phyloP scores from a whole-genome alignment of 2,797 vertebrate genomes.

The Coregonus ussuriensis region DNA sequence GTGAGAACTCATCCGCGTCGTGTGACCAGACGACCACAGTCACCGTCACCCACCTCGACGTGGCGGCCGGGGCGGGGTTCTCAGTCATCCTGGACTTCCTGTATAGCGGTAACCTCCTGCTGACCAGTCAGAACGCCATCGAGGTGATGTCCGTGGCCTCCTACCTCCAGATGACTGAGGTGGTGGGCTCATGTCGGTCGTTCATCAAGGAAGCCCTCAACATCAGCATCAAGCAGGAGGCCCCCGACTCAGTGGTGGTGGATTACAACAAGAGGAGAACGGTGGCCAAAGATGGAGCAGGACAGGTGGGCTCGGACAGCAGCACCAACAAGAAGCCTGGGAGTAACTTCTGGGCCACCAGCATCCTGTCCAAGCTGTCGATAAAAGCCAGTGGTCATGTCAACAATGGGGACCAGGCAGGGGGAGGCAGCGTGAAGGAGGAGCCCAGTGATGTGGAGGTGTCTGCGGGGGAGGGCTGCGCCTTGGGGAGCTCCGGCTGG shows the following conservation, averaged over 20 bases:
- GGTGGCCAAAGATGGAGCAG: constrained; percentile 84
- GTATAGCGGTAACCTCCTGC: constrained; percentile 96
- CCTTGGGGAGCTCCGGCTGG: constrained; percentile 84
- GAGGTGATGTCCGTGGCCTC: constrained; percentile 99
- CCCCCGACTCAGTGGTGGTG: constrained; percentile 93
- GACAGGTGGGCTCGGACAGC: constrained; percentile 72
- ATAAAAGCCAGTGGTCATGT: constrained; percentile 80
- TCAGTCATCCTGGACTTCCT: constrained; percentile 99
- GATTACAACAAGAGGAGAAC: constrained; percentile 95
- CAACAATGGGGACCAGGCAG: constrained; percentile 14
- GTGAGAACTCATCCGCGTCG: constrained; percentile 76
- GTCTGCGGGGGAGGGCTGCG: constrained; percentile 85
- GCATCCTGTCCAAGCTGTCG: constrained; percentile 92
- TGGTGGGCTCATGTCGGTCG: constrained; percentile 94
- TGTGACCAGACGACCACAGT: constrained; percentile 88
- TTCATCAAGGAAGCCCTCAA: constrained; percentile 99
- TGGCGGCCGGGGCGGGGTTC: constrained; percentile 97
- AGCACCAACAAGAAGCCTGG: constrained; percentile 78
- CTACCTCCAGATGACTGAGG: constrained; percentile 99
- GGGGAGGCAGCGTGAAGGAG: constrained; percentile 65
- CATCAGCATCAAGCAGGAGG: constrained; percentile 99
- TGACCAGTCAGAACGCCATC: constrained; percentile 99
- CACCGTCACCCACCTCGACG: constrained; percentile 96
- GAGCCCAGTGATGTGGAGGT: constrained; percentile 88
- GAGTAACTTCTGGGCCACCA: constrained; percentile 96